phyloP scores from a whole-genome alignment of 2,888 invertebrate genomes.

The Drosophila helvetica region DNA sequence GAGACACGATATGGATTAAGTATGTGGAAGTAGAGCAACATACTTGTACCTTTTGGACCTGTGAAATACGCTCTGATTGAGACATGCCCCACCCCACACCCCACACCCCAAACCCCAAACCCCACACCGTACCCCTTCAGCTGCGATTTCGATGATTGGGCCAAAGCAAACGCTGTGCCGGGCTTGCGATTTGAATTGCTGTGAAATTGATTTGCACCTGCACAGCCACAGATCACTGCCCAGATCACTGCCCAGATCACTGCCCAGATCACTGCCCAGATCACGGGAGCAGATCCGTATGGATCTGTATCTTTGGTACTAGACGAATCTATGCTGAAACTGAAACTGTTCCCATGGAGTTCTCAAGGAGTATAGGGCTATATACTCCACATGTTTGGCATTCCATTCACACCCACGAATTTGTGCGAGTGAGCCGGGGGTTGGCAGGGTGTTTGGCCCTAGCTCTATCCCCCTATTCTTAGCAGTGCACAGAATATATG shows the following conservation, averaged over 20 bases:
- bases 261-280: background rate
- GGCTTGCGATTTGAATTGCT: background rate
- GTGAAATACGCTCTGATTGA: conserved; percentile 7
- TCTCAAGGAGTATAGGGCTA: too few relatives aligned
- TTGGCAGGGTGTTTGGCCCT: too few relatives aligned
- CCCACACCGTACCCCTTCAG: background rate
- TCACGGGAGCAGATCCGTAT: too few relatives aligned
- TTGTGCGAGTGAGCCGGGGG: too few relatives aligned
- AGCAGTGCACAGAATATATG: too few relatives aligned
- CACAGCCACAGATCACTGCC: background rate
- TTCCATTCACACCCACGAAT: background rate
- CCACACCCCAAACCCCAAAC: too few relatives aligned
- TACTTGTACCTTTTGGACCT: background rate
- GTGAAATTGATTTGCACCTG: background rate
- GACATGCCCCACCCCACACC: background rate
- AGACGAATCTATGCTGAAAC: too few relatives aligned
- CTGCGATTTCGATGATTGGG: background rate
- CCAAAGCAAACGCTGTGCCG: background rate
- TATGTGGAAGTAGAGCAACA: conserved; percentile 7
- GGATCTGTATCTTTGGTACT: too few relatives aligned
- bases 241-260: too few relatives aligned
- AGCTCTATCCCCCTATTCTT: too few relatives aligned
- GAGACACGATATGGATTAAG: background rate
- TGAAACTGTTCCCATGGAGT: too few relatives aligned
- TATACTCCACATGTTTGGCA: too few relatives aligned